Percentiles rank a stretch among this genome's conserved stretches.
phyloP scores from a whole-genome alignment of 1,140 invertebrate genomes.

The Calliopsis andreniformis region DNA sequence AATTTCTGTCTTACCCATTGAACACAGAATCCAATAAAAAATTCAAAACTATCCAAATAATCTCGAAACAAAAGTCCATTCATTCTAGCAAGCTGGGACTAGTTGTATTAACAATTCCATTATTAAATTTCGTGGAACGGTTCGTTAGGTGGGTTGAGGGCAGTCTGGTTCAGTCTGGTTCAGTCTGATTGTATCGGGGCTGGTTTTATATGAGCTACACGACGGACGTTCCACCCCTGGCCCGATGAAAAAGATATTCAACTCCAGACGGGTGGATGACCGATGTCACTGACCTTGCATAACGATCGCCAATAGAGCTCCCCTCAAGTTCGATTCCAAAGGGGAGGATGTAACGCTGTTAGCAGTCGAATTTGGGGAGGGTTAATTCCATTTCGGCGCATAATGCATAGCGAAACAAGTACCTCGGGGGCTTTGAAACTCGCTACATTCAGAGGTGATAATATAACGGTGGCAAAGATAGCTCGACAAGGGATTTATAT shows the following conservation, averaged over 20 bases:
- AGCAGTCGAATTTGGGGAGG: conserved; percentile 23
- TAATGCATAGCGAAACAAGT: not conserved
- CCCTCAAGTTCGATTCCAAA: conserved; percentile 36
- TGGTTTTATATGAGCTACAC: not conserved
- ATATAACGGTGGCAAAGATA: not conserved
- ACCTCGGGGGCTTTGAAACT: not conserved
- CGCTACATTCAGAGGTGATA: not conserved
- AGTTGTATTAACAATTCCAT: no score
- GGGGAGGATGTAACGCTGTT: conserved; percentile 29
- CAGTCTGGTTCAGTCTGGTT: not conserved
- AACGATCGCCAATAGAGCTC: conserved; percentile 59
- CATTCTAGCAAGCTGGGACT: no score
- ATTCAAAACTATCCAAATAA: no score
- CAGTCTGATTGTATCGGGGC: conserved; percentile 1
- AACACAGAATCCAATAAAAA: no score
- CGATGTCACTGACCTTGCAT: conserved; percentile 71
- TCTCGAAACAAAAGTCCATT: no score
- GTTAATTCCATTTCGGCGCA: conserved; percentile 1
- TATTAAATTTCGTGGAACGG: no score
- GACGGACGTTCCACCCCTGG: not conserved
- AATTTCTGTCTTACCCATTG: no score
- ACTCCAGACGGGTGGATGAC: conserved; percentile 64
- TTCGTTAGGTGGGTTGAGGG: not conserved
- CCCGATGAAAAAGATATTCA: conserved; percentile 53
- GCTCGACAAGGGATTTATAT: no score